phyloP scores from a whole-genome alignment of 2,888 invertebrate genomes.

The Onchidella celtica region DNA sequence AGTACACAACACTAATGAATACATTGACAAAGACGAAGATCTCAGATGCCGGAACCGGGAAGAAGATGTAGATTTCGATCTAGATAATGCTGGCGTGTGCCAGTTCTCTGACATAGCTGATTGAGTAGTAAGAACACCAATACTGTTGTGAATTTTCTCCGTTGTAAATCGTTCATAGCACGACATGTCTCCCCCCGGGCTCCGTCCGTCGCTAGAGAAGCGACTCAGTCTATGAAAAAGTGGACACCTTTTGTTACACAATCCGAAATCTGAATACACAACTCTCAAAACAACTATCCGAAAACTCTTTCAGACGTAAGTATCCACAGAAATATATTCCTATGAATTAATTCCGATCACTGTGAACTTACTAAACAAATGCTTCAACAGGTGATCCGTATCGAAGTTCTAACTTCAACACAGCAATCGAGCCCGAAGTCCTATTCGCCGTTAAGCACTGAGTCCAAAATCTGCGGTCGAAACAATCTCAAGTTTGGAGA shows the following conservation, averaged over 20 bases:
- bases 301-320: neutral
- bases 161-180: too few relatives aligned
- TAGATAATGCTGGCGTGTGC: too few relatives aligned
- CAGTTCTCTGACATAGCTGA: too few relatives aligned
- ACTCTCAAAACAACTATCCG: neutral
- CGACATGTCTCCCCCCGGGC: too few relatives aligned
- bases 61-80: too few relatives aligned
- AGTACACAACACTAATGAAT: neutral
- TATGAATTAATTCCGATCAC: neutral
- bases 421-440: neutral
- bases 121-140: too few relatives aligned
- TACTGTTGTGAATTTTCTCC: too few relatives aligned
- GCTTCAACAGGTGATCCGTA: neutral
- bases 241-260: too few relatives aligned
- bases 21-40: neutral
- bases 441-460: neutral
- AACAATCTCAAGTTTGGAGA: neutral
- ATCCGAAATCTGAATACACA: too few relatives aligned
- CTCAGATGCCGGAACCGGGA: neutral
- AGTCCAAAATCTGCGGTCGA: neutral
- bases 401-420: too few relatives aligned
- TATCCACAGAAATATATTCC: neutral
- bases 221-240: too few relatives aligned
- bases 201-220: too few relatives aligned
- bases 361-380: neutral